Evolutionary conservation across 2,888 invertebrate genomes (phyloP), one percentile per base, ranked within the genome.

Genomic region (Ophion ventricosus): DNA sequence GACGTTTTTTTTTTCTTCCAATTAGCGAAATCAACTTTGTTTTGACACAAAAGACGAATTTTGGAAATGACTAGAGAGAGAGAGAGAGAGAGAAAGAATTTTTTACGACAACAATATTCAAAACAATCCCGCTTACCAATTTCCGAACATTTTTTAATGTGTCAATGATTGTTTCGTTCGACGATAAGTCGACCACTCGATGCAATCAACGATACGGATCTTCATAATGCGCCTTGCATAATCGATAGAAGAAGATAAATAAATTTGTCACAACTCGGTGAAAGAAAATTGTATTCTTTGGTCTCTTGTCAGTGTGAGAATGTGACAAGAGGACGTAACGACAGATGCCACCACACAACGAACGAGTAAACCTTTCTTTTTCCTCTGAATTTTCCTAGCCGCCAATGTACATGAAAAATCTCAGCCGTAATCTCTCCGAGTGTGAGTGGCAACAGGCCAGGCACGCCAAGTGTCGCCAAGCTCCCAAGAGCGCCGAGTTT

Each of bases 151-250:
- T 81, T 70, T 81, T 26, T 56, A 26, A 70, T 56, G 74, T 78
- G 79, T 61, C 79, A 61, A 75, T 70, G 79, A 70, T 57, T 64
- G 63, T 61, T 63, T 69, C 57, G 20, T 49, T 79, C 49, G 57
- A 49, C 70, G 69, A 75, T 35, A 64, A 43, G 54, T 70, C 64
- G 79, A 83, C 56, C 83, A 83, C 79, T 83, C 64, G 35, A 49
- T 49, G 49, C 25, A 25, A 63, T 70, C 49, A 26, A 7, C 23
- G 25, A 43, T 43, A 67, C 25, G 43, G 67, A 67, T 43, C 67
- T 49, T 49, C 49, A 11, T 17, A 67, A 49, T 49, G 25, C 23
- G 10, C 43, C 43, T 49, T 67, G 26, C 67, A 43, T 67, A 67
- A 67, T 49, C 67, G 49, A 23, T 67, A 67, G 49, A 14, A 17